These are phyloP conservation scores for Gambusia affinis DNA, from an alignment of 2,113 vertebrate genomes.

Conservation along the genomic window DNA sequence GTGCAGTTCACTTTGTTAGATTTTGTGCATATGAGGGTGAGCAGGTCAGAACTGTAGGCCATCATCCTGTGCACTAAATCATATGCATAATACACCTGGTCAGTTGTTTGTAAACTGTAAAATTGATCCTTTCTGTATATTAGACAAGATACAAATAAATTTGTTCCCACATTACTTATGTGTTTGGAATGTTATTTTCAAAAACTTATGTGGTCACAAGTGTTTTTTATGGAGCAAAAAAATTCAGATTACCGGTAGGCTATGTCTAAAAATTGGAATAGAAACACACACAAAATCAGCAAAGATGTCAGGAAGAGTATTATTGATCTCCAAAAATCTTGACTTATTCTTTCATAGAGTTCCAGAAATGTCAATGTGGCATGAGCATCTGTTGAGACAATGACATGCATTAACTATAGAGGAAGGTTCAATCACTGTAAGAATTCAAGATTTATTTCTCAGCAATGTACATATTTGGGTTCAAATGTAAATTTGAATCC, in stretches of 20 bases:
- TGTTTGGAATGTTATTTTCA: constrained; percentile 9
- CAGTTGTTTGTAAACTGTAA: constrained; percentile 76
- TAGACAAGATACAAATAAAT: constrained; percentile 75
- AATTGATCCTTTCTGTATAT: constrained; percentile 74
- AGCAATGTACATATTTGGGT: neutral
- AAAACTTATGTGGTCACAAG: neutral
- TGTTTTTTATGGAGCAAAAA: no score
- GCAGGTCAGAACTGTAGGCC: constrained; percentile 42
- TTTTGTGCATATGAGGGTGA: constrained; percentile 27
- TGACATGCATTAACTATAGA: no score
- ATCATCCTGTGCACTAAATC: constrained; percentile 59
- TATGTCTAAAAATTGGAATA: neutral
- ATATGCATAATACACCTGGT: constrained; percentile 57
- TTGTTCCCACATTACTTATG: constrained; percentile 57
- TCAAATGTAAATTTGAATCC: neutral
- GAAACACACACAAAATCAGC: neutral
- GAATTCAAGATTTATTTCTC: neutral
- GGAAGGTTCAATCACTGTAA: no score
- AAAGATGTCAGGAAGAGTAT: neutral
- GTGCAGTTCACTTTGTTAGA: constrained; percentile 3
- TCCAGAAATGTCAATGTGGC: neutral
- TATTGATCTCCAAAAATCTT: neutral
- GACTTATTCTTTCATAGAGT: neutral
- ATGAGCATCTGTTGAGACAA: neutral
- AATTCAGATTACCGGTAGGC: neutral